A percentile compares a stretch with the other conserved stretches of the same genome.
phyloP scores from a whole-genome alignment of 30 jellyfish, hydroid and myxozoan genomes.

The Chironex yamaguchii region DNA sequence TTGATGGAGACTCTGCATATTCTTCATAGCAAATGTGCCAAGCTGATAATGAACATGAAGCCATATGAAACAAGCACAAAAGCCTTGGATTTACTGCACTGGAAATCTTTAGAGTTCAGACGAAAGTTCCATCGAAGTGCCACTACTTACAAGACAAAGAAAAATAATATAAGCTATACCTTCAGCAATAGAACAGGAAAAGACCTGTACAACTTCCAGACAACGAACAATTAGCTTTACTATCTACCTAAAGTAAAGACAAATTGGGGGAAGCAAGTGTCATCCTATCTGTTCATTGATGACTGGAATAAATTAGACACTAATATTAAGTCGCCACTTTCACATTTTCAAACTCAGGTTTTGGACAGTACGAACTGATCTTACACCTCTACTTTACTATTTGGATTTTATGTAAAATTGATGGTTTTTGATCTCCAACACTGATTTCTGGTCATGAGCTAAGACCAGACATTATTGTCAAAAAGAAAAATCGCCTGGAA shows the following conservation, averaged over 20 bases:
- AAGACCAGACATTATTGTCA: too few species aligned
- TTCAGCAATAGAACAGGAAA: slow-evolving; percentile 50
- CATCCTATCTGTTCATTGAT: slow-evolving; percentile 70
- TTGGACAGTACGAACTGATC: too few species aligned
- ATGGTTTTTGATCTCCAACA: too few species aligned
- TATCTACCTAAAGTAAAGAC: slow-evolving; percentile 52
- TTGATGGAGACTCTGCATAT: slow-evolving; percentile 46
- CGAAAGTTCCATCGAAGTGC: slow-evolving; percentile 25
- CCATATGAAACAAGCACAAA: slow-evolving; percentile 61
- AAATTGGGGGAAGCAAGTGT: slow-evolving; percentile 66
- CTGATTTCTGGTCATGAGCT: too few species aligned
- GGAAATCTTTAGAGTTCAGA: slow-evolving; percentile 51
- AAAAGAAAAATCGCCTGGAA: too few species aligned
- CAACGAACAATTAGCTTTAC: slow-evolving; percentile 35
- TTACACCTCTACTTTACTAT: too few species aligned
- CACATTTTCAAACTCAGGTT: too few species aligned
- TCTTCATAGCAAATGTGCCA: slow-evolving; percentile 65
- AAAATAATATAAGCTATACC: slow-evolving; percentile 53
- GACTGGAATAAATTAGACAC: slow-evolving; percentile 70
- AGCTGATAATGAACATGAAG: slow-evolving; percentile 65
- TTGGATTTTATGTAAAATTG: too few species aligned
- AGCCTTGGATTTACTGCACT: slow-evolving; percentile 63
- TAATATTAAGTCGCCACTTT: slow-evolving; percentile 48
- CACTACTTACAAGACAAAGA: not conserved
- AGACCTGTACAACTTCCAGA: slow-evolving; percentile 30